Percentiles rank a stretch among this genome's conserved stretches.
These are phyloP conservation scores for Caretta caretta DNA, from an alignment of 2,113 vertebrate species.

Conservation along the genomic window DNA sequence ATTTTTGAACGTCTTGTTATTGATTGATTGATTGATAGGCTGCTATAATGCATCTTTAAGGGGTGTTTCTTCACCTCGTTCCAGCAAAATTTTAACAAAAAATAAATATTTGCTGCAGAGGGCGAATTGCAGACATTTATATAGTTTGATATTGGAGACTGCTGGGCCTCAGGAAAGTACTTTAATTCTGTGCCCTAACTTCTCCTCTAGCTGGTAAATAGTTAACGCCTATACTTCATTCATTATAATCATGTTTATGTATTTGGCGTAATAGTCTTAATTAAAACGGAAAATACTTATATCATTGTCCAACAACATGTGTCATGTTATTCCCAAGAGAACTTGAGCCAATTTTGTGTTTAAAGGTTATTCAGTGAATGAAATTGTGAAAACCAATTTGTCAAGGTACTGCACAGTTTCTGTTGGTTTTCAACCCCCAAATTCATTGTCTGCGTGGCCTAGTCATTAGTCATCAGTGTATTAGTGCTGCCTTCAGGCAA, in stretches of 20 bases:
- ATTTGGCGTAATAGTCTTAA: slow-evolving; percentile 76
- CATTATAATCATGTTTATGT: slow-evolving; percentile 53
- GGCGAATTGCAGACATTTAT: slow-evolving; percentile 68
- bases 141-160: slow-evolving; percentile 62
- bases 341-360: slow-evolving; percentile 84
- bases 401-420: slow-evolving; percentile 87
- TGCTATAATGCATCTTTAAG: slow-evolving; percentile 76
- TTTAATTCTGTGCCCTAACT: not conserved
- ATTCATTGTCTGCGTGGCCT: slow-evolving; percentile 94
- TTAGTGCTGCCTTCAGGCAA: slow-evolving; percentile 88
- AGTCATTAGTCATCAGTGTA: slow-evolving; percentile 95
- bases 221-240: slow-evolving; percentile 52
- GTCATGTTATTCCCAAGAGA: slow-evolving; percentile 79
- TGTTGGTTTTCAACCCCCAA: slow-evolving; percentile 86
- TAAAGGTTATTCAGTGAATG: slow-evolving; percentile 93
- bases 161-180: slow-evolving; percentile 36
- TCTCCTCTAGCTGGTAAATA: slow-evolving; percentile 29
- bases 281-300: slow-evolving; percentile 85
- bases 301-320: slow-evolving; percentile 76
- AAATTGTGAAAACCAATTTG: slow-evolving; percentile 94
- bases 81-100: slow-evolving; percentile 53
- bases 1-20: slow-evolving; percentile 66
- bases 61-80: slow-evolving; percentile 40
- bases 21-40: slow-evolving; percentile 54
- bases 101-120: slow-evolving; percentile 68